Percentiles rank a stretch among this genome's conserved stretches.
Evolutionary conservation across 2,888 invertebrate genomes (phyloP).

Genomic region (Subacronicta megacephala): DNA sequence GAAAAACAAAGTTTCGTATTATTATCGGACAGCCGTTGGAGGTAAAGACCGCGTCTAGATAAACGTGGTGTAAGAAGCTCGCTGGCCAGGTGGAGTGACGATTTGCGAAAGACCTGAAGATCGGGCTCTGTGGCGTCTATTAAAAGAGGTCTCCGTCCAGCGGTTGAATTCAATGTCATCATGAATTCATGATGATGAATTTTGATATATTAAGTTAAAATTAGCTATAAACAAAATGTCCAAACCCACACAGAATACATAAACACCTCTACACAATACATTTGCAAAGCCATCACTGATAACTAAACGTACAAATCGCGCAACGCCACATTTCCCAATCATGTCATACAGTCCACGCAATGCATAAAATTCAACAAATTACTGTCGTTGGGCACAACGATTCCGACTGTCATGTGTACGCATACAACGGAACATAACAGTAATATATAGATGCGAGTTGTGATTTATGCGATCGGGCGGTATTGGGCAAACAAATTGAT

Average conservation of each 20-base stretch:
- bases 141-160: too few relatives aligned
- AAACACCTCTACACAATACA: constrained; percentile 3
- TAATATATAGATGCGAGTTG: constrained; percentile 76
- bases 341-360: constrained; percentile 49
- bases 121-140: too few relatives aligned
- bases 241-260: neutral
- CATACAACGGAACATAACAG: constrained; percentile 39
- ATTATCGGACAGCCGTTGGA: too few relatives aligned
- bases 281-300: constrained; percentile 16
- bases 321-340: constrained; percentile 36
- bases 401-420: constrained; percentile 50
- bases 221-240: neutral
- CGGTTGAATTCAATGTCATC: too few relatives aligned
- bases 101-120: too few relatives aligned
- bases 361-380: constrained; percentile 59
- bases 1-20: too few relatives aligned
- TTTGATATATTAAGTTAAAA: too few relatives aligned
- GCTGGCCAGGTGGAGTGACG: too few relatives aligned
- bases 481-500: constrained; percentile 79
- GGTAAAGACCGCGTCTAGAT: too few relatives aligned
- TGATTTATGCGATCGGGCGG: constrained; percentile 70
- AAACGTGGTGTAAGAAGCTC: too few relatives aligned
- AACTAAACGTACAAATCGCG: constrained; percentile 18
- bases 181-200: too few relatives aligned
- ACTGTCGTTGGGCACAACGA: constrained; percentile 40